These are phyloP conservation scores for Scaptodrosophila latifasciaeformis DNA, from an alignment of 2,888 invertebrate genomes.

Conservation along the genomic window DNA sequence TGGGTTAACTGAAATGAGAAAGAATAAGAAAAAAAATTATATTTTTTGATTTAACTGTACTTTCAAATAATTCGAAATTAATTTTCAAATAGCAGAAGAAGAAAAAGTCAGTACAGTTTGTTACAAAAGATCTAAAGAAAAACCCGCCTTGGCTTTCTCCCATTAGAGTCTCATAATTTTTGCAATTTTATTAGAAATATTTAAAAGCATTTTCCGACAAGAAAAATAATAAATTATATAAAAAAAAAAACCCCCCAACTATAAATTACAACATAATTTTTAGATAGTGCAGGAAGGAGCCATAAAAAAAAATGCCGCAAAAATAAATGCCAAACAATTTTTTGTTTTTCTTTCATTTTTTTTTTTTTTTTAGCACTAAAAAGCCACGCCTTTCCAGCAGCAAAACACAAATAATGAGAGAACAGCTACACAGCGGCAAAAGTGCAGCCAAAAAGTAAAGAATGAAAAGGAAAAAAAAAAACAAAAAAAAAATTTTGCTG, in stretches of 20 bases:
- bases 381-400: conserved; percentile 40
- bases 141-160: no score
- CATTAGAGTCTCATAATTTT: no score
- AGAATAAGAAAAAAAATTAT: not conserved
- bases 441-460: conserved; percentile 21
- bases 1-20: conserved; percentile 30
- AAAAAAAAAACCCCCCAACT: conserved; percentile 7
- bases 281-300: no score
- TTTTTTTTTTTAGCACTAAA: conserved; percentile 11
- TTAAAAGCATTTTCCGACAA: no score
- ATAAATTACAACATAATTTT: not conserved
- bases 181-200: no score
- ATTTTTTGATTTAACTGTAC: not conserved
- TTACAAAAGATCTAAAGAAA: no score
- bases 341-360: no score
- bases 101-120: no score
- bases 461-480: conserved; percentile 16
- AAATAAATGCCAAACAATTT: conserved; percentile 1
- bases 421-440: conserved; percentile 17
- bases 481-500: conserved; percentile 14
- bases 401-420: not conserved
- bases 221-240: not conserved
- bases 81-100: no score
- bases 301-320: conserved; percentile 9
- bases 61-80: no score